Base-by-base conservation (phyloP, 2,113 vertebrate genomes). In the Andinoacara biseriatus region DNA sequence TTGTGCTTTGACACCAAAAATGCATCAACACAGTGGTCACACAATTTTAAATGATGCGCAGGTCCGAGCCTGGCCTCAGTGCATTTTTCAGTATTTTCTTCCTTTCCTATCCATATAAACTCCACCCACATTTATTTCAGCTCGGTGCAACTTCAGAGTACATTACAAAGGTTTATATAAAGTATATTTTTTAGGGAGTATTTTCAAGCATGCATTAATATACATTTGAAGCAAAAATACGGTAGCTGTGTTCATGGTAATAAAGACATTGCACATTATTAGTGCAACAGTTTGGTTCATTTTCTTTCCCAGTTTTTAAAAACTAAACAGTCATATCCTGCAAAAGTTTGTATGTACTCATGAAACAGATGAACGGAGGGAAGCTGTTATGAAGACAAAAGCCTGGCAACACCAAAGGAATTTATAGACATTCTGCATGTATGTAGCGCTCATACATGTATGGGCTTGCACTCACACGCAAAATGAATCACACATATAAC, bases 311-410 rank as follows among this genome's bases (percentile, higher is more conserved):
- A 17, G 14, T 59, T 81, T 84, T 22, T 72, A 22, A 80, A 17
- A 57, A 80, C 57, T 5, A 29, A 52, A 29, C 35, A 6, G 35
- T 31, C 31, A 18, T 33, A 52, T 58, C 24, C 62, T 52, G 14
- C 56, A 46, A 78, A 74, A 46, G 63, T 86, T 56, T 76, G 59
- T 81, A 78, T 81, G 67, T 75, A 58, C 10, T 33, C 58, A 94
- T 95, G 94, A 94, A 96, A 92, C 92, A 95, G 92, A 95, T 10
- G 14, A 62, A 33, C 26, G 35, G 81, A 65, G 54, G 60, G 94
- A 76, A 93, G 94, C 95, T 91, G 86, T 95, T 94, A 95, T 95
- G 93, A 94, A 94, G 94, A 46, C 79, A 52, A 75, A 86, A 82
- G 14, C 63, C 74, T 1, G 17, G 67, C 24, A 9, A 65, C 78